phyloP scores from a whole-genome alignment of 2,797 vertebrate species.

The Brachyrhaphis roseni region DNA sequence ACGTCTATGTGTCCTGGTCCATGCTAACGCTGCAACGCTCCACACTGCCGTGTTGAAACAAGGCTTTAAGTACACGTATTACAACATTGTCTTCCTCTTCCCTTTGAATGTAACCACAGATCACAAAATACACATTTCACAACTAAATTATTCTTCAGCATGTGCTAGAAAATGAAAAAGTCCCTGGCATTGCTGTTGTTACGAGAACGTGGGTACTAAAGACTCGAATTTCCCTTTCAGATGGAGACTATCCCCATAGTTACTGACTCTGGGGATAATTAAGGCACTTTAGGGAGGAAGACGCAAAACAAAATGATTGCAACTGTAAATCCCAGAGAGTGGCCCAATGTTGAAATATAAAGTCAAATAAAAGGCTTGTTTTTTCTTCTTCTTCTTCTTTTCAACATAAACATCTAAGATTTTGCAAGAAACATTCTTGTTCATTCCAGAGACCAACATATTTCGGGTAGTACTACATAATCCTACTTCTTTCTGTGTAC shows the following conservation, averaged over 20 bases:
- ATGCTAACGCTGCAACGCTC: slow-evolving; percentile 18
- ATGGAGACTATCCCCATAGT: slow-evolving; percentile 44
- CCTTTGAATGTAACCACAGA: slow-evolving; percentile 22
- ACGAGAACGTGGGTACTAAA: background rate
- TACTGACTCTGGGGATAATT: slow-evolving; percentile 51
- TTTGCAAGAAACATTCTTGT: background rate
- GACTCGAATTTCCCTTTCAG: slow-evolving; percentile 24
- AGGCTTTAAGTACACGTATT: slow-evolving; percentile 32
- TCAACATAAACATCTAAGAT: background rate
- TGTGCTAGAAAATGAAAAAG: background rate
- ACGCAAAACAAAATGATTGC: slow-evolving; percentile 50
- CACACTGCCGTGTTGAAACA: slow-evolving; percentile 39
- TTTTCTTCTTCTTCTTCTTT: background rate
- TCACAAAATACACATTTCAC: slow-evolving; percentile 8
- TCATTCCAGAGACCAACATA: background rate
- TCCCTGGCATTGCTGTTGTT: background rate
- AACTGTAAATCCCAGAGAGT: slow-evolving; percentile 25
- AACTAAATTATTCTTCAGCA: slow-evolving; percentile 1
- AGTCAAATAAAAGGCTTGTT: slow-evolving; percentile 9
- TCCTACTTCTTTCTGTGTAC: background rate
- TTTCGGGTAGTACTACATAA: background rate
- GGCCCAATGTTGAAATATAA: slow-evolving; percentile 13
- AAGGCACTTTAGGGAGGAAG: slow-evolving; percentile 52
- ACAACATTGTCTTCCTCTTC: slow-evolving; percentile 51
- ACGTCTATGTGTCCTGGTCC: background rate